Base-by-base conservation (phyloP, 2,797 vertebrate genomes). In the Acomys russatus region DNA sequence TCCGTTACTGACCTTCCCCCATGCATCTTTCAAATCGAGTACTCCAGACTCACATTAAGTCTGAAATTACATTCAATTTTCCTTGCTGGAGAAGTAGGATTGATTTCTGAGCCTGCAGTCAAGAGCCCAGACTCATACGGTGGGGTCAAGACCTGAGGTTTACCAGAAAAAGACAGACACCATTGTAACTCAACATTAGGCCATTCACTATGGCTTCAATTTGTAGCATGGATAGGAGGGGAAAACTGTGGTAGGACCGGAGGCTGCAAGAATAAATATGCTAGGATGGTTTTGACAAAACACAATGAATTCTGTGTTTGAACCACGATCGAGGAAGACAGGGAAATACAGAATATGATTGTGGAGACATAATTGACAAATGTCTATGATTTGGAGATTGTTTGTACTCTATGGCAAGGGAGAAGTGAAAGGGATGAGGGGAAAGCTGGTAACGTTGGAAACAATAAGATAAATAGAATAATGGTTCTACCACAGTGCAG, bases 11-110 rank as follows among this genome's bases (percentile, higher is more conserved):
- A 92, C 73, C 74, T 92, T 54, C 59, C 44, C 54, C 74, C 51
- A 91, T 63, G 89, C 56, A 74, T 90, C 96, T 96, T 97, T 95
- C 92, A 94, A 94, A 94, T 71, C n/a, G 66, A 59, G 56, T 93
- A 88, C 80, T 93, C 74, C 23, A 94, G 64, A 33, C 38, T 96
- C 78, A 89, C 78, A 49, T 94, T 93, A 97, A 74, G 51, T 90
- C 85, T 96, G 68, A 74, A 83, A 74, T 97, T 95, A 88, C 68
- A 95, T 90, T 94, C 88, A 64, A 70, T 92, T 90, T 90, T 96
- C 88, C 91, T 64, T 85, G 77, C 92, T 93, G 23, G 82, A 92
- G 64, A 88, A 88, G 18, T 38, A 44, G 68, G 56, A 54, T 94
- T 94, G 33, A 64, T 92, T 94, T 97, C 82, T 61, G 59, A 92